Evolutionary conservation across 2,888 invertebrate genomes (phyloP).

Genomic region (Rhaphigaster nebulosa): DNA sequence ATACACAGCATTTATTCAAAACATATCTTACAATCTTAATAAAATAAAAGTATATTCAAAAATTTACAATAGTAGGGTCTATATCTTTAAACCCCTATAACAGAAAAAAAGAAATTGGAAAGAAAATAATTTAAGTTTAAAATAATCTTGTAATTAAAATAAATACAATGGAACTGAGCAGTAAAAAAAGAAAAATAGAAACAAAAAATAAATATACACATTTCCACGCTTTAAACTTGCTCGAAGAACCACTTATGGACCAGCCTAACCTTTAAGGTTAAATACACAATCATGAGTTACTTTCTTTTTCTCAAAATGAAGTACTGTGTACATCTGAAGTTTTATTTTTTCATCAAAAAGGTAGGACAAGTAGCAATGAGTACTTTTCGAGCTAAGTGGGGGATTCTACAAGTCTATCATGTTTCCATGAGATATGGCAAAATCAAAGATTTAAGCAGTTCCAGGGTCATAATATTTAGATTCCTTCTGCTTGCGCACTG

Average conservation of each 20-base stretch:
- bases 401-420: constrained; percentile 34
- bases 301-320: constrained; percentile 6
- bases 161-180: not conserved
- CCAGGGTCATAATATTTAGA: constrained; percentile 68
- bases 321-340: constrained; percentile 29
- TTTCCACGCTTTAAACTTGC: constrained; percentile 1
- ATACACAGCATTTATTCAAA: constrained; percentile 42
- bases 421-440: constrained; percentile 2
- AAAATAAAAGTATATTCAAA: constrained; percentile 34
- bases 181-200: not conserved
- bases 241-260: constrained; percentile 28
- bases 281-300: not conserved
- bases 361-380: constrained; percentile 28
- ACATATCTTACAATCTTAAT: constrained; percentile 42
- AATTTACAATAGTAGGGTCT: not conserved
- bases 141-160: constrained; percentile 35
- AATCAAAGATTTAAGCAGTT: constrained; percentile 36
- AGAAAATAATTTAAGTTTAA: not conserved
- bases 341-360: not conserved
- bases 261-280: constrained; percentile 19
- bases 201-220: constrained; percentile 26
- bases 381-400: constrained; percentile 37
- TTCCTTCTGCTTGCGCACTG: constrained; percentile 80
- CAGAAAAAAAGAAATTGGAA: not conserved
- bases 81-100: not conserved